Conservation (phyloP, 2,113 vertebrate species). For the Rhagologus leucostigma region DNA sequence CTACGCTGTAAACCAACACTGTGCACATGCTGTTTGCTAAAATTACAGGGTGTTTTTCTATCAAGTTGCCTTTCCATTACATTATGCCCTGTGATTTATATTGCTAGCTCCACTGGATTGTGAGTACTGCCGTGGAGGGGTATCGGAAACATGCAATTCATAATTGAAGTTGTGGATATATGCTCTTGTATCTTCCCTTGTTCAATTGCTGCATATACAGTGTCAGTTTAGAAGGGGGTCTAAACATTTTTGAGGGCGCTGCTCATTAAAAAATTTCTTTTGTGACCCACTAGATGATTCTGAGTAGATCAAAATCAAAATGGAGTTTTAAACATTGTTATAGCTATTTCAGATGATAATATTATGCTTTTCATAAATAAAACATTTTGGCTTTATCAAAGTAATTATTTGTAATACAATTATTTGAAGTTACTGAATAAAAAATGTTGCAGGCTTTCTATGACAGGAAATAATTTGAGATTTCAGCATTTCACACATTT, state of each 20-base stretch:
- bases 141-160: neutral
- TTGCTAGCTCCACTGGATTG: slow-evolving; percentile 27
- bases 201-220: neutral
- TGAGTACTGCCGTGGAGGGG: neutral
- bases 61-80: slow-evolving; percentile 11
- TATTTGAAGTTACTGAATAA: slow-evolving; percentile 17
- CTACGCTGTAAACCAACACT: neutral
- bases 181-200: neutral
- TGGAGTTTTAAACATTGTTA: neutral
- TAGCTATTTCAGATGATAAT: neutral
- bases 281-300: neutral
- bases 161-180: neutral
- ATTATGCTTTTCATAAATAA: slow-evolving; percentile 39
- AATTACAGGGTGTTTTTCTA: slow-evolving; percentile 37
- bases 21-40: slow-evolving; percentile 28
- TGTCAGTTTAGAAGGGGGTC: neutral
- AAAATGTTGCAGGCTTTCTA: neutral
- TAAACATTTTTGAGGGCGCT: neutral
- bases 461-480: neutral
- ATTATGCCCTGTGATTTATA: slow-evolving; percentile 35
- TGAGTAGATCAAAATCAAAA: slow-evolving; percentile 2
- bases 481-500: neutral
- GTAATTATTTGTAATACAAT: slow-evolving; percentile 45
- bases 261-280: neutral
- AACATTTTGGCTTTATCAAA: slow-evolving; percentile 45